Evolutionary conservation across 2,888 invertebrate genomes (phyloP), one percentile per base, ranked within the genome.

Genomic region (Amphiduros pacificus): DNA sequence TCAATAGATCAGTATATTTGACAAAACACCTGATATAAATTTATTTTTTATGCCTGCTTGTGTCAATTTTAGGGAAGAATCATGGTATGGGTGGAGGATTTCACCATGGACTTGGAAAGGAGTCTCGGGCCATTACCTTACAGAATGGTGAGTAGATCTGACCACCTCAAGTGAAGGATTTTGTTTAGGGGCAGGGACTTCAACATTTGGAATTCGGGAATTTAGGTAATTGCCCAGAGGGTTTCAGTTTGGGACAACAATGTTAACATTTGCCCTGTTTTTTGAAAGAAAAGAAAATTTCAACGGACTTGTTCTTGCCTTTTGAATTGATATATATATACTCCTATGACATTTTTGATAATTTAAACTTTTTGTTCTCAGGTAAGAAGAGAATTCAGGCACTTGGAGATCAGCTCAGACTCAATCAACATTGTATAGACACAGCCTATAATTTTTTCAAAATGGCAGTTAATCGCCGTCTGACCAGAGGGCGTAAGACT

Each of bases 101-200:
- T 68, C 77, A 77, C 48, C 77, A 77, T 67, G 81, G 82, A 20
- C 74, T 82, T 61, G 91, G 91, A 0, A 89, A 91, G 73, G 96
- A 97, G 84, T 97, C 96, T 0, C 88, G 95, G 71, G 94, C 94
- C 82, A 88, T 95, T 1, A 98, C 98, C 1, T 84, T 95, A 58
- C 88, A 90, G 70, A 94, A 93, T 82, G 96, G 85, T 77, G 74
- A 66, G 68, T 72, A 20, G 22, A 20, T 44, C 4, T 44, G 44
- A 44, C 5, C 5, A 44, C n/a, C 22, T 44, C 44, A 44, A 17
- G 6, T 36, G 17, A 11, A 6, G n/a, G 22, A 44, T 44, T 44
- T 44, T 17, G 4, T n/a, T n/a, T n/a, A n/a, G n/a, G n/a, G n/a
- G n/a, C n/a, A n/a, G n/a, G n/a, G n/a, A n/a, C n/a, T n/a, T n/a